Percentiles rank a stretch among this genome's conserved stretches.
Conservation (phyloP, 2,888 invertebrate genomes). For the Prenolepis imparis region DNA sequence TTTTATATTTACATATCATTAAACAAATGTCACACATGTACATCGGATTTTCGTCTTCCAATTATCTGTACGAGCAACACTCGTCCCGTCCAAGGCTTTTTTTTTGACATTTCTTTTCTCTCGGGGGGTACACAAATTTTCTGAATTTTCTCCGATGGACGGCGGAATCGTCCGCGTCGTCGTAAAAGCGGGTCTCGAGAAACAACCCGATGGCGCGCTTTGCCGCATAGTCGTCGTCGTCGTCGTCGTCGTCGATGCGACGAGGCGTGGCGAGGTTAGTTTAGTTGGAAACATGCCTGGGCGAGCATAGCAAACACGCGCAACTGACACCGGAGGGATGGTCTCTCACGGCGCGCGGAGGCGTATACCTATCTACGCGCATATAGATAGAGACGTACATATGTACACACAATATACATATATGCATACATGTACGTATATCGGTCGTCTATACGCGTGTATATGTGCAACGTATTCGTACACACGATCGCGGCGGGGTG, state of each 20-base stretch:
- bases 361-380: conserved; percentile 58
- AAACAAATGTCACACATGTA: background rate
- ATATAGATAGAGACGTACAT: conserved; percentile 47
- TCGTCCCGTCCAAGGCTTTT: too few relatives aligned
- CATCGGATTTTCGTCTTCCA: background rate
- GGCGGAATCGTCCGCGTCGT: conserved; percentile 53
- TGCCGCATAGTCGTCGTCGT: conserved; percentile 59
- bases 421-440: conserved; percentile 1
- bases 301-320: conserved; percentile 84
- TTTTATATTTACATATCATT: background rate
- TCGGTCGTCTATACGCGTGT: background rate
- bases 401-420: conserved; percentile 42
- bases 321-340: conserved; percentile 84
- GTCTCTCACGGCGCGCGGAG: conserved; percentile 71
- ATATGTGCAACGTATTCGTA: background rate
- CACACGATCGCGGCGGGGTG: background rate
- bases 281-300: conserved; percentile 85
- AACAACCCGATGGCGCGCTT: conserved; percentile 71
- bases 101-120: background rate
- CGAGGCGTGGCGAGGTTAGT: conserved; percentile 84
- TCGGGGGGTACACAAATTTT: conserved; percentile 17
- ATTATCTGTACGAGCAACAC: background rate
- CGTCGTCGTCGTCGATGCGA: conserved; percentile 79
- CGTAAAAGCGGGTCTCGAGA: conserved; percentile 60
- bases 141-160: conserved; percentile 20